phyloP scores from a whole-genome alignment of 2,888 invertebrate species.

The Thyatira batis region DNA sequence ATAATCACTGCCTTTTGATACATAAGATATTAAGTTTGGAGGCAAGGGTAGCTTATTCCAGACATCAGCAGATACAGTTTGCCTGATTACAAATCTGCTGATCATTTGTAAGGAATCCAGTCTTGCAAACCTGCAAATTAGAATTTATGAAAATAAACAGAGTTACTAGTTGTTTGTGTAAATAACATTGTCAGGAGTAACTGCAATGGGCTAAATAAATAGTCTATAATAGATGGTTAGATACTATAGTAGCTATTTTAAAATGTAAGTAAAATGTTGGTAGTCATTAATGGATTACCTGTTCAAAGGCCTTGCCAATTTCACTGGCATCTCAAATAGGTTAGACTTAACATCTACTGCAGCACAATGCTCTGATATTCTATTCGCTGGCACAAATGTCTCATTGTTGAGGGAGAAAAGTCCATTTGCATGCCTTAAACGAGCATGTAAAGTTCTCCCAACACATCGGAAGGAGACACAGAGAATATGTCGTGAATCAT shows the following conservation, averaged over 20 bases:
- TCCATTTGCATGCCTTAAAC: constrained; percentile 88
- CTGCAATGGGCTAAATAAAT: too few relatives aligned
- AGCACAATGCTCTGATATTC: constrained; percentile 77
- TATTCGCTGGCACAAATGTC: constrained; percentile 76
- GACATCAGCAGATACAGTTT: constrained; percentile 85
- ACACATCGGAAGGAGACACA: constrained; percentile 88
- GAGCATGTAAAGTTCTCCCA: constrained; percentile 86
- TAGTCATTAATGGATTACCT: constrained; percentile 44
- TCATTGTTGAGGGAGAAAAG: constrained; percentile 84
- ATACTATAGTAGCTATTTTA: too few relatives aligned
- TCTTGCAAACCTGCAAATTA: constrained; percentile 84
- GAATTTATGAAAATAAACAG: constrained; percentile 4
- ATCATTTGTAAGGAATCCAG: constrained; percentile 86
- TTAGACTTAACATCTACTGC: constrained; percentile 75
- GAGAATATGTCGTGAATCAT: constrained; percentile 85
- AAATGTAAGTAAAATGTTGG: constrained; percentile 3
- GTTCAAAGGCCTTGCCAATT: constrained; percentile 74
- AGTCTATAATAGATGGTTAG: too few relatives aligned
- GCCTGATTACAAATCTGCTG: constrained; percentile 88
- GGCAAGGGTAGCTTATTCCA: constrained; percentile 86
- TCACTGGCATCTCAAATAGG: constrained; percentile 76
- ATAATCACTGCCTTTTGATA: constrained; percentile 76
- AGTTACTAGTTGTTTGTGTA: not conserved
- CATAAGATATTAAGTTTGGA: constrained; percentile 72
- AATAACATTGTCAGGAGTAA: too few relatives aligned